Conservation (phyloP, 2,797 vertebrate genomes). For the Danio choprae region DNA sequence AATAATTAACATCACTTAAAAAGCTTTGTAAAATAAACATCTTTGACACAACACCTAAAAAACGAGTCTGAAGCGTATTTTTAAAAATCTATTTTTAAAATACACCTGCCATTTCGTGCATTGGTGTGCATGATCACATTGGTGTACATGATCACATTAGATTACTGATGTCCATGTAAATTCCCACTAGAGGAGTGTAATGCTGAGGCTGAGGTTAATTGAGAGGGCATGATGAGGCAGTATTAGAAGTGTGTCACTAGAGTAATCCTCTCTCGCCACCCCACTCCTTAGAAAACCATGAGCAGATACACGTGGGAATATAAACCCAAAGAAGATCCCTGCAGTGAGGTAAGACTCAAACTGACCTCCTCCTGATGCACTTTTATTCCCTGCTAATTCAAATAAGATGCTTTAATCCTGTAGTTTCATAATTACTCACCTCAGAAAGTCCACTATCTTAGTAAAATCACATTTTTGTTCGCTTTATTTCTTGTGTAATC, state of each 20-base stretch:
- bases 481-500: not conserved
- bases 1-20: too few relatives aligned
- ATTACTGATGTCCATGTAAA: too few relatives aligned
- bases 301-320: slow-evolving; percentile 79
- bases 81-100: too few relatives aligned
- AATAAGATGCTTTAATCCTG: slow-evolving; percentile 1
- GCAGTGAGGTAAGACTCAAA: slow-evolving; percentile 54
- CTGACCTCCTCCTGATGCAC: not conserved
- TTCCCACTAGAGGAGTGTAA: not conserved
- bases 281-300: slow-evolving; percentile 73
- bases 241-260: slow-evolving; percentile 33
- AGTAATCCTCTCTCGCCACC: slow-evolving; percentile 62
- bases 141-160: too few relatives aligned
- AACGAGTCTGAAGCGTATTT: too few relatives aligned
- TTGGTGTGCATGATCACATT: too few relatives aligned
- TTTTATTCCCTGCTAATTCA: slow-evolving; percentile 12
- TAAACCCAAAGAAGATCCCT: slow-evolving; percentile 74
- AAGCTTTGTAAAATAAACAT: too few relatives aligned
- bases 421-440: slow-evolving; percentile 17
- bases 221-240: not conserved
- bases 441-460: not conserved
- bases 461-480: not conserved
- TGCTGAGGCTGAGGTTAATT: not conserved
- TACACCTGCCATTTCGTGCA: too few relatives aligned
- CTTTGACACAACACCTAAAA: too few relatives aligned